These are phyloP conservation scores for Sphyrna mokarran DNA, from an alignment of 2,113 vertebrate species.

Conservation along the genomic window DNA sequence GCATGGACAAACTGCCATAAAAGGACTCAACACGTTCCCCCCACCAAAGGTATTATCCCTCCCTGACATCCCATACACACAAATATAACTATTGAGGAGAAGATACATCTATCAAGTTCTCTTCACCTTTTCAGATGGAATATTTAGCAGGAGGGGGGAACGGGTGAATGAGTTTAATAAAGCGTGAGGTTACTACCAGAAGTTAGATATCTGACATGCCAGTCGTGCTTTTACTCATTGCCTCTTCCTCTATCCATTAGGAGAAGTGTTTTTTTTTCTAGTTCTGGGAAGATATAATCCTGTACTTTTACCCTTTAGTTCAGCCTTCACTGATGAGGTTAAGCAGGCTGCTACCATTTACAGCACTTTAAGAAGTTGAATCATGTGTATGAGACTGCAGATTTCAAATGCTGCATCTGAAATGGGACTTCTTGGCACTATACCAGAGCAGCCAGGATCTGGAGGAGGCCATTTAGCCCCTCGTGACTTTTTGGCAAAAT, in stretches of 20 bases:
- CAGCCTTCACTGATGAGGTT: not conserved
- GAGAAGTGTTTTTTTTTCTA: not conserved
- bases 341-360: not conserved
- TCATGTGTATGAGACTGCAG: not conserved
- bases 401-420: not conserved
- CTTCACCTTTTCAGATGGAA: not conserved
- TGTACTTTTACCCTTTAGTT: not conserved
- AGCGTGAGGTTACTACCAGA: not conserved
- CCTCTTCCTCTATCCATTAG: not conserved
- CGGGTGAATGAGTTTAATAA: not conserved
- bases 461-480: no score
- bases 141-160: not conserved
- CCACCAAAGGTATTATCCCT: no score
- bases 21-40: no score
- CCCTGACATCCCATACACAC: not conserved
- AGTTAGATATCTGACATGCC: not conserved
- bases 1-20: no score
- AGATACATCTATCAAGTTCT: not conserved
- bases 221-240: not conserved
- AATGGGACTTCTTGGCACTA: not conserved
- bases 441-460: not conserved
- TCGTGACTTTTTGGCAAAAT: no score
- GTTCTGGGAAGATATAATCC: not conserved
- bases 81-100: not conserved
- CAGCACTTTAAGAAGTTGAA: not conserved